Percentiles rank a stretch among this genome's conserved stretches.
Conservation (phyloP, 2,797 vertebrate genomes). For the Odontamblyopus rebecca region DNA sequence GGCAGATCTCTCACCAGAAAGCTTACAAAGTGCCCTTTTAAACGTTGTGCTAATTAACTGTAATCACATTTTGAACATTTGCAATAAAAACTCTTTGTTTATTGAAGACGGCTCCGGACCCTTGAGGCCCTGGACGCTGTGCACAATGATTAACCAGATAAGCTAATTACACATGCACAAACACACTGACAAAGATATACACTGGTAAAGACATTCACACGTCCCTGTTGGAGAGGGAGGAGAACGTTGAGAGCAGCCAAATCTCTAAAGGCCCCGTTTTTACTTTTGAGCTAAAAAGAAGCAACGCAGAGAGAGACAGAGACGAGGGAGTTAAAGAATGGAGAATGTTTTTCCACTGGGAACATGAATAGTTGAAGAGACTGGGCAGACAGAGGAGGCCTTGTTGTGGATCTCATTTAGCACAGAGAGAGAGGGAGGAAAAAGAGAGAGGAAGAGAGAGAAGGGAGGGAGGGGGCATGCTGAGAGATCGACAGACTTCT, state of each 20-base stretch:
- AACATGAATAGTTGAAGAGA: slow-evolving; percentile 77
- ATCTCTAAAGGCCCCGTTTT: slow-evolving; percentile 62
- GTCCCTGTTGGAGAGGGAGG: slow-evolving; percentile 51
- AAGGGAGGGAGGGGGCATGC: slow-evolving; percentile 60
- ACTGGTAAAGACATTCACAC: slow-evolving; percentile 56
- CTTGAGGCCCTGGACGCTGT: slow-evolving; percentile 24
- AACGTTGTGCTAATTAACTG: not conserved
- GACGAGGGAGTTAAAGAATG: slow-evolving; percentile 39
- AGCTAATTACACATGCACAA: slow-evolving; percentile 55
- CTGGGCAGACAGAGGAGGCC: slow-evolving; percentile 77
- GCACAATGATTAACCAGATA: slow-evolving; percentile 31
- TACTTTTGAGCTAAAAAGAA: slow-evolving; percentile 62
- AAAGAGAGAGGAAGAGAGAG: slow-evolving; percentile 39
- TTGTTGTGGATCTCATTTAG: slow-evolving; percentile 79
- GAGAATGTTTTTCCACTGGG: slow-evolving; percentile 68
- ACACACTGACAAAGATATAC: slow-evolving; percentile 41
- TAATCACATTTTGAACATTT: slow-evolving; percentile 18
- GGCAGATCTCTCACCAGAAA: not conserved
- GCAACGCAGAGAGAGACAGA: slow-evolving; percentile 44
- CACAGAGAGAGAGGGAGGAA: slow-evolving; percentile 40
- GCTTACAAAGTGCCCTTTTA: not conserved
- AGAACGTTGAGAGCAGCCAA: slow-evolving; percentile 58
- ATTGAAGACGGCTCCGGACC: slow-evolving; percentile 17
- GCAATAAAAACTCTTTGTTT: slow-evolving; percentile 24
- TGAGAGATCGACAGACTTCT: slow-evolving; percentile 83